Conservation (phyloP, 2,888 invertebrate species). For the Andrena fulva region DNA sequence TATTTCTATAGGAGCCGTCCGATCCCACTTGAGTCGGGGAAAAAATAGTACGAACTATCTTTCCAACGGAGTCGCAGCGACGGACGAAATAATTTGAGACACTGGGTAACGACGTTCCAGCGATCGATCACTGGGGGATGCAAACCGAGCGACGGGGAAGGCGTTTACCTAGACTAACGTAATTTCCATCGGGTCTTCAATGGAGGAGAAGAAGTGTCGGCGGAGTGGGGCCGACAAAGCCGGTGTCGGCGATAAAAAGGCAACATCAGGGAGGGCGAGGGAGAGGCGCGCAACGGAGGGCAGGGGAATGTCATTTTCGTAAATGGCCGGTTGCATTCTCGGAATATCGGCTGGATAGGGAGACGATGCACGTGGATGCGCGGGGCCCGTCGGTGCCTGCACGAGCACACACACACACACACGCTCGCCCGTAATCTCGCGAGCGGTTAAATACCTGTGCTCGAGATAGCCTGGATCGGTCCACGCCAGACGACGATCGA, state of each 20-base stretch:
- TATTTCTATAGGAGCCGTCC: too few species aligned
- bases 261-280: neutral
- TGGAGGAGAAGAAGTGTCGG: constrained; percentile 25
- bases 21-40: neutral
- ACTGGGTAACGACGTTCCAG: constrained; percentile 11
- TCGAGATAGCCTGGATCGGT: neutral
- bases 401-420: neutral
- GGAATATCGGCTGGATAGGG: constrained; percentile 35
- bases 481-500: neutral
- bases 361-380: neutral
- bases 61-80: neutral
- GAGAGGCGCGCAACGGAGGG: neutral
- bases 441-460: constrained; percentile 16
- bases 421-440: neutral
- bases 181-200: constrained; percentile 57
- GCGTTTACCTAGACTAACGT: constrained; percentile 32
- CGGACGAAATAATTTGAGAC: neutral
- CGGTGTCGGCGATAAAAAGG: constrained; percentile 14
- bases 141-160: constrained; percentile 3
- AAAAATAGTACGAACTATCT: neutral
- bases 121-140: constrained; percentile 32
- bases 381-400: neutral
- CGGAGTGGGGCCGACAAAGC: constrained; percentile 8
- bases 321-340: constrained; percentile 29
- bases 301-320: constrained; percentile 40